These are phyloP conservation scores for Amphiduros pacificus DNA, from an alignment of 2,888 invertebrate genomes.

Conservation along the genomic window DNA sequence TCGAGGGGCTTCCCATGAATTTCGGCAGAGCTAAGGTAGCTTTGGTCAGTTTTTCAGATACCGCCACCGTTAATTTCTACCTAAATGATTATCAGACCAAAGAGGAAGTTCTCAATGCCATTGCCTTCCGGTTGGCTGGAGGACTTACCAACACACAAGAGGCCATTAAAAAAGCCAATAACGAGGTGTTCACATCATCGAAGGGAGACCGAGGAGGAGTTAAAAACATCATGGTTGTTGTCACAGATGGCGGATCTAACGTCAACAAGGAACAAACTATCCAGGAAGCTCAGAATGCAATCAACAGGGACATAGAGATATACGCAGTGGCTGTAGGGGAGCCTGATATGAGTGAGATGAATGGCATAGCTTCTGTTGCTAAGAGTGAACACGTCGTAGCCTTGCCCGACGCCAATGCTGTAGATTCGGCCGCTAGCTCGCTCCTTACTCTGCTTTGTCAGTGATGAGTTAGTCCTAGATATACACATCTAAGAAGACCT, in stretches of 20 bases:
- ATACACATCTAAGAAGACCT: no score
- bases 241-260: constrained; percentile 22
- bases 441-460: constrained; percentile 19
- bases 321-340: constrained; percentile 13
- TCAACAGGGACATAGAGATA: constrained; percentile 5
- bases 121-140: constrained; percentile 15
- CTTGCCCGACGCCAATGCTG: neutral
- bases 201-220: constrained; percentile 22
- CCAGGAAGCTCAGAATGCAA: neutral
- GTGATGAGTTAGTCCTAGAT: no score
- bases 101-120: constrained; percentile 21
- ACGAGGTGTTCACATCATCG: constrained; percentile 12
- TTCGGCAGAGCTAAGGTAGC: constrained; percentile 14
- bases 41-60: constrained; percentile 15
- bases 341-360: constrained; percentile 20
- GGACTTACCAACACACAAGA: constrained; percentile 28
- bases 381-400: constrained; percentile 14
- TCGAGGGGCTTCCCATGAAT: constrained; percentile 17
- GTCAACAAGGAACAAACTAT: constrained; percentile 5
- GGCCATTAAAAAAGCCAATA: constrained; percentile 12
- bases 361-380: constrained; percentile 20
- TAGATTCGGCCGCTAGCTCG: constrained; percentile 4
- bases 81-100: constrained; percentile 16
- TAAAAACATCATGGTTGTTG: constrained; percentile 12
- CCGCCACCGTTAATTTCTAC: constrained; percentile 13